Evolutionary conservation across 2,113 vertebrate species (phyloP), one percentile per base, ranked within the genome.

Genomic region (Elephas maximus): DNA sequence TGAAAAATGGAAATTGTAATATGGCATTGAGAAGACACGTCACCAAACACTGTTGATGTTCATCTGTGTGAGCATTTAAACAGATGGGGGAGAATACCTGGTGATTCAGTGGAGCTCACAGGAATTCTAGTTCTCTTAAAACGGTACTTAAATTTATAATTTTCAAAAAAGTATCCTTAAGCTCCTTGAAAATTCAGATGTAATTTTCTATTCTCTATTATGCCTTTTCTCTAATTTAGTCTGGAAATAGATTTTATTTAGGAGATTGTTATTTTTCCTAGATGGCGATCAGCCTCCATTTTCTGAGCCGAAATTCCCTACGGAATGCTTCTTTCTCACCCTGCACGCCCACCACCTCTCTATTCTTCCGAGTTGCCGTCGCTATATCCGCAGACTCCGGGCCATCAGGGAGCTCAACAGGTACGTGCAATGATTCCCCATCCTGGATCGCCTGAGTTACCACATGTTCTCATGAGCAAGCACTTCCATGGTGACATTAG

Each of bases 351-450:
- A 99, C 96, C 99, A 99, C 97, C 99, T 99, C 96, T 99, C 99
- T 41, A 99, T 99, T 96, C 98, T 99, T 96, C 99, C 99, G 0
- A 99, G 99, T 91, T 99, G 99, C 98, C 99, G 99, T 0, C 99
- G 99, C 11, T 99, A 99, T 95, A 99, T 99, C 65, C 99, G 99
- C 8, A 98, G 99, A 18, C 99, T 99, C 89, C 98, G 99, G 7
- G 99, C 99, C 97, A 99, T 99, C 98, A 98, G 99, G 26, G 99
- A 99, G 78, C 99, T 99, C 33, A 99, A 99, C 98, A 99, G 99
- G 99, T 99, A 93, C 8, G 98, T 51, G n/a, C 0, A 21, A 0
- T 11, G 37, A 3, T 65, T 1, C 12, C 11, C 0, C 8, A 33
- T 65, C 28, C 48, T 8, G 48, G 62, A 2, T 37, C 2, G 14